phyloP scores from a whole-genome alignment of 2,113 vertebrate species.

The Clarias batrachus region DNA sequence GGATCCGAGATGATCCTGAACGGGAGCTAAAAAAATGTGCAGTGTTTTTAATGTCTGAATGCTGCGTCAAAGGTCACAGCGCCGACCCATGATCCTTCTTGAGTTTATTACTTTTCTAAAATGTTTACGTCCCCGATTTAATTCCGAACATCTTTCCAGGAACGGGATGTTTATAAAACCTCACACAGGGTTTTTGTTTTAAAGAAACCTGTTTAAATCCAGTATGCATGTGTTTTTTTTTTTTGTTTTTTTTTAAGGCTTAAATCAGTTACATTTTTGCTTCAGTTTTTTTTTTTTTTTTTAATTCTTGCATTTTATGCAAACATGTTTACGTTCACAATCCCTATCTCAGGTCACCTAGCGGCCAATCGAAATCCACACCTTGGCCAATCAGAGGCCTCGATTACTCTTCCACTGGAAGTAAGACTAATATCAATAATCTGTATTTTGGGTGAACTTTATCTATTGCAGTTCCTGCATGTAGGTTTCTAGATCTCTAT shows the following conservation, averaged over 20 bases:
- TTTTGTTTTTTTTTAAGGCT: conserved; percentile 70
- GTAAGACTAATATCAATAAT: background rate
- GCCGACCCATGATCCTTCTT: background rate
- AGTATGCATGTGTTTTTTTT: conserved; percentile 59
- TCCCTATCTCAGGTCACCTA: conserved; percentile 43
- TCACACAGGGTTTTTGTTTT: background rate
- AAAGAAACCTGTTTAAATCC: background rate
- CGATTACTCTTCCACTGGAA: background rate
- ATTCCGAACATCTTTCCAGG: background rate
- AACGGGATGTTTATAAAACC: background rate
- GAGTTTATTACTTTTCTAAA: background rate
- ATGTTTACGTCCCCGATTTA: background rate
- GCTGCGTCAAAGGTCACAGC: background rate
- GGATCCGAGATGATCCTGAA: conserved; percentile 81
- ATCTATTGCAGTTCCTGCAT: conserved; percentile 24
- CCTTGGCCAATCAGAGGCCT: conserved; percentile 15
- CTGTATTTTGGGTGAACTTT: conserved; percentile 4
- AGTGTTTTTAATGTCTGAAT: conserved; percentile 17
- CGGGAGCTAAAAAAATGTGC: conserved; percentile 78
- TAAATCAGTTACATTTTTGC: too few species aligned
- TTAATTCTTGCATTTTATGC: conserved; percentile 71
- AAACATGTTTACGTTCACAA: conserved; percentile 61
- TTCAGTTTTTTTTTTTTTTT: conserved; percentile 68
- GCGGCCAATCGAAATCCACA: conserved; percentile 20
- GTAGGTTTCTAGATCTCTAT: background rate